Conservation (phyloP, 2,113 vertebrate genomes). For the Lepidothrix coronata region DNA sequence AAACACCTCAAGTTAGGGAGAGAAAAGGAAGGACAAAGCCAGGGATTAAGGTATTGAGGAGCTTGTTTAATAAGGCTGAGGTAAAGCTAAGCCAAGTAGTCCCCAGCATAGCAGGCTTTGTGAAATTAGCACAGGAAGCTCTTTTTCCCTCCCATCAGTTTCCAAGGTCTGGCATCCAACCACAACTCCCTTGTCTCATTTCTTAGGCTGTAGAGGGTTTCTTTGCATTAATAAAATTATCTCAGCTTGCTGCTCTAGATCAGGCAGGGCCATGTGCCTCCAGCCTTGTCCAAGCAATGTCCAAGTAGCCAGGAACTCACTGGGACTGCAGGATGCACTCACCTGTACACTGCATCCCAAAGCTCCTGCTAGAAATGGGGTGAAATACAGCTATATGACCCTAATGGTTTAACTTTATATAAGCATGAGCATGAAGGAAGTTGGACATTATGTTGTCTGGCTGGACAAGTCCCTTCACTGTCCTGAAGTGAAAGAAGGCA, state of each 20-base stretch:
- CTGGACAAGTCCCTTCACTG: neutral
- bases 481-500: neutral
- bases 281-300: neutral
- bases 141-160: neutral
- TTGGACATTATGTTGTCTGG: neutral
- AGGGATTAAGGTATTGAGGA: neutral
- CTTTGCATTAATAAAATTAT: neutral
- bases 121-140: neutral
- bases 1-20: neutral
- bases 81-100: neutral
- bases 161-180: neutral
- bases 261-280: neutral
- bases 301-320: neutral
- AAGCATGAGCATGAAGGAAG: neutral
- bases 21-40: neutral
- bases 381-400: neutral
- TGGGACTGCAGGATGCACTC: neutral
- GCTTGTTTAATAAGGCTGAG: neutral
- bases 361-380: neutral
- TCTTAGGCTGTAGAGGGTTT: neutral
- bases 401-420: neutral
- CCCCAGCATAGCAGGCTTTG: neutral
- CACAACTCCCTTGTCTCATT: neutral
- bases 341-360: neutral
- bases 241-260: neutral